These are phyloP conservation scores for Trissoscelio sp. DNA, from an alignment of 2,888 invertebrate genomes.

Conservation along the genomic window DNA sequence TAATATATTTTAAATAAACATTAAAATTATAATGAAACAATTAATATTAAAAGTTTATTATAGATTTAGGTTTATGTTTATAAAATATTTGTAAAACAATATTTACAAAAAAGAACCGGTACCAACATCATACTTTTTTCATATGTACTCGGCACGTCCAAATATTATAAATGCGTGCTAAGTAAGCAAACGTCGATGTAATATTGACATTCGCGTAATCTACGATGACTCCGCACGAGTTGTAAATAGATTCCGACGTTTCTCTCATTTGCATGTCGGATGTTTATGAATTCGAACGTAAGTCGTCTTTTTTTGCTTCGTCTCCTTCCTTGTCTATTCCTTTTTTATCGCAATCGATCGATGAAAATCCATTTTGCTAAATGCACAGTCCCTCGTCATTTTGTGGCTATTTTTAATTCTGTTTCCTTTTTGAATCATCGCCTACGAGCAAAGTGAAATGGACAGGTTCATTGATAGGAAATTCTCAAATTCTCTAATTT, in stretches of 20 bases:
- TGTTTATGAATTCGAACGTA: conserved; percentile 49
- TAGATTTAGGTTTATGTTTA: not conserved
- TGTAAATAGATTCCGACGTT: conserved; percentile 68
- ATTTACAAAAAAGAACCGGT: no score
- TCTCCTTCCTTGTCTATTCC: conserved; percentile 12
- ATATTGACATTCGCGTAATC: conserved; percentile 67
- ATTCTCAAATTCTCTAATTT: no score
- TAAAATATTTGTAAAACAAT: no score
- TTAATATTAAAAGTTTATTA: no score
- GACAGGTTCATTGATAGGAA: not conserved
- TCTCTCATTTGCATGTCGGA: conserved; percentile 64
- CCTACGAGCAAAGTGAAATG: not conserved
- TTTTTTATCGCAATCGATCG: conserved; percentile 19
- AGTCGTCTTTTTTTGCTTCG: conserved; percentile 1
- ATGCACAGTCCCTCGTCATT: conserved; percentile 20
- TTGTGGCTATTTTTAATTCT: conserved; percentile 48
- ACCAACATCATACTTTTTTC: conserved; percentile 20
- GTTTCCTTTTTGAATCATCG: conserved; percentile 26
- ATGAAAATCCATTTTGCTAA: conserved; percentile 50
- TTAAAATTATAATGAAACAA: no score
- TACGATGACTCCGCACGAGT: conserved; percentile 64
- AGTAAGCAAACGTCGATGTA: conserved; percentile 56
- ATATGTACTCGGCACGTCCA: conserved; percentile 10
- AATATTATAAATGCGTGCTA: conserved; percentile 63
- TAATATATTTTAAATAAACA: no score